Evolutionary conservation across 1,140 invertebrate species (phyloP).

Genomic region (Zaprionus lachaisei): DNA sequence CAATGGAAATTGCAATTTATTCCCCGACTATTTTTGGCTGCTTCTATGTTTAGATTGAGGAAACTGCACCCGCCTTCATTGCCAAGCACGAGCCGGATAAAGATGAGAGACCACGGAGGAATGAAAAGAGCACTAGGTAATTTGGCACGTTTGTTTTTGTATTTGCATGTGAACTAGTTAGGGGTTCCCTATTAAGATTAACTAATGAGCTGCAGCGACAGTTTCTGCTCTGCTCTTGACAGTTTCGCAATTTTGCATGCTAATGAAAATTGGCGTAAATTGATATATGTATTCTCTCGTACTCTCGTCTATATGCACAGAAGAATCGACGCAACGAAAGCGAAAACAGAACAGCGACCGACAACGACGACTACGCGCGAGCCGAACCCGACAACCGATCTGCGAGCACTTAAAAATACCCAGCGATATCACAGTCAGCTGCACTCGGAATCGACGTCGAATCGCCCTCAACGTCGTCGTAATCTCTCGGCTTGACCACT

Average conservation of each 20-base stretch:
- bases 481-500: slow-evolving; percentile 1
- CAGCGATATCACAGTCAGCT: not conserved
- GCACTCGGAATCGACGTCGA: not conserved
- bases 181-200: not conserved
- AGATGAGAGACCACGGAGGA: not conserved
- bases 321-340: not conserved
- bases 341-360: slow-evolving; percentile 12
- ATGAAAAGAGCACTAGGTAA: not conserved
- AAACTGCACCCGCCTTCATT: slow-evolving; percentile 19
- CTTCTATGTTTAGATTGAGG: slow-evolving; percentile 23
- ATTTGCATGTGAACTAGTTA: not conserved
- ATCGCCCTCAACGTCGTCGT: not conserved
- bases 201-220: slow-evolving; percentile 13
- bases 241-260: slow-evolving; percentile 5
- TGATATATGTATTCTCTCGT: not conserved
- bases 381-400: slow-evolving; percentile 24
- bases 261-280: slow-evolving; percentile 27
- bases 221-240: slow-evolving; percentile 1
- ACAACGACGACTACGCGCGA: not conserved
- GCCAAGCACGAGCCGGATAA: slow-evolving; percentile 23
- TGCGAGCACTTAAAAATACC: slow-evolving; percentile 16
- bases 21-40: not conserved
- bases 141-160: not conserved
- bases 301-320: not conserved
- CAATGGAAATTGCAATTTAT: not conserved